Evolutionary conservation across 1,140 invertebrate genomes (phyloP).

Genomic region (Pomacea maculata): DNA sequence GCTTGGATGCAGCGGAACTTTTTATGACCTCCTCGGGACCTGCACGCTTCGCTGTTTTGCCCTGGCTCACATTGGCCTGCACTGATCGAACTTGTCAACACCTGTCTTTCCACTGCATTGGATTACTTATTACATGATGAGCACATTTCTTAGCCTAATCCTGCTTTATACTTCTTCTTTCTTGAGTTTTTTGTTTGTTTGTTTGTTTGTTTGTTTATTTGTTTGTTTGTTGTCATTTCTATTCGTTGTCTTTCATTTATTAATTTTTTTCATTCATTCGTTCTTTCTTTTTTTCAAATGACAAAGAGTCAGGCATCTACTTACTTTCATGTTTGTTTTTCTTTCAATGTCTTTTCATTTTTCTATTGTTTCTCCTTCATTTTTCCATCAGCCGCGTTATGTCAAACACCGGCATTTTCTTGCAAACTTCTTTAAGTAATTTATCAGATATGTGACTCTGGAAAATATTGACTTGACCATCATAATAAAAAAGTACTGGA

Average conservation of each 20-base stretch:
- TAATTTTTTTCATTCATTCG: not conserved
- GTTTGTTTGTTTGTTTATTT: not conserved
- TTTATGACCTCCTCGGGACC: no score
- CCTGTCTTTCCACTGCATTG: no score
- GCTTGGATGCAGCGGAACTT: no score
- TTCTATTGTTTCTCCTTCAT: not conserved
- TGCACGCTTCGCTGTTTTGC: no score
- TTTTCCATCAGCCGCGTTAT: not conserved
- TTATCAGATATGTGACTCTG: no score
- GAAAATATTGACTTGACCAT: no score
- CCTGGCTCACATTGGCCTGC: no score
- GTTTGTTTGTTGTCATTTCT: not conserved
- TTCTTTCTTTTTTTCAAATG: not conserved
- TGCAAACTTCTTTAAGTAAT: not conserved
- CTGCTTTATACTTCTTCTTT: not conserved
- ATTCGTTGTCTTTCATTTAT: not conserved
- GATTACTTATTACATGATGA: no score
- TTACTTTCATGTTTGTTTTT: not conserved
- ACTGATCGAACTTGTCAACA: no score
- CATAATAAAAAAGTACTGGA: no score
- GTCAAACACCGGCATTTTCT: not conserved
- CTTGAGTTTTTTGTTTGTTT: not conserved
- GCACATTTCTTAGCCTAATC: not conserved
- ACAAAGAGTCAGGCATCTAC: not conserved
- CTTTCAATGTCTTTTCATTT: not conserved